These are phyloP conservation scores for Lepidurus couesii DNA, from an alignment of 1,140 invertebrate species.

Conservation along the genomic window DNA sequence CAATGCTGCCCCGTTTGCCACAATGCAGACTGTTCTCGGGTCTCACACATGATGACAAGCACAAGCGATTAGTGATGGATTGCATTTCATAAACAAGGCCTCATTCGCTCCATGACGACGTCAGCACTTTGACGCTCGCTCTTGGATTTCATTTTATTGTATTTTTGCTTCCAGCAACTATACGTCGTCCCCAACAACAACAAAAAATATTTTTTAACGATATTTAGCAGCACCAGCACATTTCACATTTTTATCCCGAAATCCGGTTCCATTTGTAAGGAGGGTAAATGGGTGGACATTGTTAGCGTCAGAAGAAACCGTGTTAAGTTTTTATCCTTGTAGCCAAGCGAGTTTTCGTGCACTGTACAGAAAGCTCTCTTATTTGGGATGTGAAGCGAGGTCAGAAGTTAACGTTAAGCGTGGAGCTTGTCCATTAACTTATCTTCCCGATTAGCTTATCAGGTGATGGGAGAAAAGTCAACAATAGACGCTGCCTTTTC, in stretches of 20 bases:
- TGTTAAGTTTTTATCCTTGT: too few relatives aligned
- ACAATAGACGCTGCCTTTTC: not conserved
- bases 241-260: too few relatives aligned
- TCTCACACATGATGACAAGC: constrained; percentile 33
- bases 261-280: too few relatives aligned
- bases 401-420: not conserved
- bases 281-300: too few relatives aligned
- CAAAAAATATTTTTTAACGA: too few relatives aligned
- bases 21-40: constrained; percentile 18
- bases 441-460: constrained; percentile 9
- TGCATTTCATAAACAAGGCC: constrained; percentile 33
- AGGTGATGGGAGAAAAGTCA: not conserved
- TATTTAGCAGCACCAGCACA: too few relatives aligned
- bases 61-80: constrained; percentile 35
- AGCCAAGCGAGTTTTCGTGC: too few relatives aligned
- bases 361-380: too few relatives aligned
- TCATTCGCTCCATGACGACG: not conserved
- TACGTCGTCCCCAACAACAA: not conserved
- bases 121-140: constrained; percentile 1
- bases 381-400: not conserved
- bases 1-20: not conserved
- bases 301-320: too few relatives aligned
- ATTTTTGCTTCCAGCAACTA: not conserved
- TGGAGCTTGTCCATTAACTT: not conserved
- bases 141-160: not conserved